These are phyloP conservation scores for Proteles cristata DNA, from an alignment of 2,113 vertebrate genomes.

Conservation along the genomic window DNA sequence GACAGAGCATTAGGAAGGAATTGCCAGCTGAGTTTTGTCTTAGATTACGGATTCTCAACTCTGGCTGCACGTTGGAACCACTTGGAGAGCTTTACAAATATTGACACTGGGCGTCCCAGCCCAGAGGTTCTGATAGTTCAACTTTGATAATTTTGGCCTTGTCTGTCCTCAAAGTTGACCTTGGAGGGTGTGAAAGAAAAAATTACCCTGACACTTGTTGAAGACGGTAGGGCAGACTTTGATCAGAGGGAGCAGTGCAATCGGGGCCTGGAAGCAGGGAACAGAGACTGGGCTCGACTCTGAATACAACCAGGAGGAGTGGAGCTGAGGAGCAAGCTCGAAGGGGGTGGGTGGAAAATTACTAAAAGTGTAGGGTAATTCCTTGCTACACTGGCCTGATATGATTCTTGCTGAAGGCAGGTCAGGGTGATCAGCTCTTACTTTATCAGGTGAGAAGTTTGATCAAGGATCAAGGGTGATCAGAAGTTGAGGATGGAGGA, in stretches of 20 bases:
- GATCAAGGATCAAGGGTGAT: neutral
- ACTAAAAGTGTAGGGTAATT: neutral
- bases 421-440: neutral
- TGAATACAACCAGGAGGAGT: neutral
- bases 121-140: neutral
- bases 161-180: neutral
- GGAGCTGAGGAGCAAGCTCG: neutral
- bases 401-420: neutral
- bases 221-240: neutral
- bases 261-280: neutral
- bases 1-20: neutral
- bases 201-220: neutral
- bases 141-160: neutral
- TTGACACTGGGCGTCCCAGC: neutral
- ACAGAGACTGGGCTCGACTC: neutral
- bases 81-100: neutral
- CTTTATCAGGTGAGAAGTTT: neutral
- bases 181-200: neutral
- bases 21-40: neutral
- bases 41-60: neutral
- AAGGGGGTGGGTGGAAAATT: neutral
- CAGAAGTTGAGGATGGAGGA: neutral
- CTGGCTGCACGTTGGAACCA: neutral
- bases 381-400: neutral
- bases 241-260: too few relatives aligned